These are phyloP conservation scores for Leucopternis melanops DNA, from an alignment of 2,113 vertebrate species.

Conservation along the genomic window DNA sequence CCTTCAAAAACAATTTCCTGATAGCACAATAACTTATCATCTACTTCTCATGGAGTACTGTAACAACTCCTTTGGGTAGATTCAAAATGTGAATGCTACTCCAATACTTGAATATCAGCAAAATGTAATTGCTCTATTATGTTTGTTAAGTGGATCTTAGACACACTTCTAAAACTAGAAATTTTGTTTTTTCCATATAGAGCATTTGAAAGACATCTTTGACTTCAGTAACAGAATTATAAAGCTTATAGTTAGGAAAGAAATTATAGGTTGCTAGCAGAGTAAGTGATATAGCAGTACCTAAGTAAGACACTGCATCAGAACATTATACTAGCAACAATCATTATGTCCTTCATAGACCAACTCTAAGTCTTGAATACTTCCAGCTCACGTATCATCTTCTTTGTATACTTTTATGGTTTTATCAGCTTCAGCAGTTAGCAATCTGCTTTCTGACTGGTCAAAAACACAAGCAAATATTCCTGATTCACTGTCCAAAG, in stretches of 20 bases:
- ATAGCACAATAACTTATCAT: not conserved
- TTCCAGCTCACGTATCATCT: constrained; percentile 77
- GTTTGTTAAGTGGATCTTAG: not conserved
- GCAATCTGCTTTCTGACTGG: constrained; percentile 88
- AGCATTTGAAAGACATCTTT: not conserved
- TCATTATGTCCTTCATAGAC: not conserved
- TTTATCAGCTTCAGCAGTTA: constrained; percentile 97
- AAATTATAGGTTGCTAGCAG: not conserved
- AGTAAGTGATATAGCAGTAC: not conserved
- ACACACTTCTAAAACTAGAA: not conserved
- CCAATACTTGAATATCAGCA: not conserved
- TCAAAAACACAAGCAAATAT: constrained; percentile 97
- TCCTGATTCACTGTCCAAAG: constrained; percentile 96
- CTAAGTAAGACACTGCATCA: not conserved
- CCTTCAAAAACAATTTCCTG: not conserved
- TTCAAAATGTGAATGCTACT: not conserved
- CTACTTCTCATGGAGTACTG: not conserved
- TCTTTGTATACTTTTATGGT: constrained; percentile 98
- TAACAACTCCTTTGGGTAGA: not conserved
- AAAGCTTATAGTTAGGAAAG: not conserved
- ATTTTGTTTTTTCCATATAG: not conserved
- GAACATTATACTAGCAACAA: not conserved
- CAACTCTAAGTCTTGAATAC: not conserved
- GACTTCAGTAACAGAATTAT: not conserved
- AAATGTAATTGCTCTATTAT: not conserved